These are phyloP conservation scores for Sorex fumeus DNA, from an alignment of 2,113 vertebrate genomes.

Conservation along the genomic window DNA sequence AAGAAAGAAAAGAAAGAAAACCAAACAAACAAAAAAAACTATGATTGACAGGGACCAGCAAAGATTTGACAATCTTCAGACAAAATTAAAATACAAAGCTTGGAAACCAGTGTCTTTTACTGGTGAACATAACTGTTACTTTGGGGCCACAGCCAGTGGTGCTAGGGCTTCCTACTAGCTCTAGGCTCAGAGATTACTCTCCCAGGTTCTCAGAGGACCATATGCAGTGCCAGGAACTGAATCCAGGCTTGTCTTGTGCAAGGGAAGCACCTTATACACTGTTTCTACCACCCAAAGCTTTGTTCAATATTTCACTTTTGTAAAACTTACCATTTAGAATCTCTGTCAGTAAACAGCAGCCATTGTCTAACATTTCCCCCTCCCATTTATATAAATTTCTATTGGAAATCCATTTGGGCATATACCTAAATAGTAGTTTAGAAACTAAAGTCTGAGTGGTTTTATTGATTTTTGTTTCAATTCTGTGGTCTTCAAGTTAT, in stretches of 20 bases:
- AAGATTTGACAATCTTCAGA: background rate
- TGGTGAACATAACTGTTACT: background rate
- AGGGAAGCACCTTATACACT: no score
- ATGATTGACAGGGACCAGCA: background rate
- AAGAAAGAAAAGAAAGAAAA: no score
- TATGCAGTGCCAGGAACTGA: background rate
- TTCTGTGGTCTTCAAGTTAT: slow-evolving; percentile 15
- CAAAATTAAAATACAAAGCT: background rate
- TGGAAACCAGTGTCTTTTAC: background rate
- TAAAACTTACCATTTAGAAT: background rate
- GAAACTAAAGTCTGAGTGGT: background rate
- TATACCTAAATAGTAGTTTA: background rate
- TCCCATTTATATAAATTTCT: background rate
- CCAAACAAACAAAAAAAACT: no score
- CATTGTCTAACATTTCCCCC: background rate
- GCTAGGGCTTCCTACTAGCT: no score
- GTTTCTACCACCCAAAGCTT: background rate
- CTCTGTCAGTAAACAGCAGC: background rate
- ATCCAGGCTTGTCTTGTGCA: background rate
- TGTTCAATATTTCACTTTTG: background rate
- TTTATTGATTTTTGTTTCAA: slow-evolving; percentile 44
- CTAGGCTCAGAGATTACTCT: no score
- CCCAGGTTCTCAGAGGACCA: no score
- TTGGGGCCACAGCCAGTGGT: background rate
- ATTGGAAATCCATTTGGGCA: background rate